phyloP scores from a whole-genome alignment of 1,140 invertebrate genomes.

The Diprion similis region DNA sequence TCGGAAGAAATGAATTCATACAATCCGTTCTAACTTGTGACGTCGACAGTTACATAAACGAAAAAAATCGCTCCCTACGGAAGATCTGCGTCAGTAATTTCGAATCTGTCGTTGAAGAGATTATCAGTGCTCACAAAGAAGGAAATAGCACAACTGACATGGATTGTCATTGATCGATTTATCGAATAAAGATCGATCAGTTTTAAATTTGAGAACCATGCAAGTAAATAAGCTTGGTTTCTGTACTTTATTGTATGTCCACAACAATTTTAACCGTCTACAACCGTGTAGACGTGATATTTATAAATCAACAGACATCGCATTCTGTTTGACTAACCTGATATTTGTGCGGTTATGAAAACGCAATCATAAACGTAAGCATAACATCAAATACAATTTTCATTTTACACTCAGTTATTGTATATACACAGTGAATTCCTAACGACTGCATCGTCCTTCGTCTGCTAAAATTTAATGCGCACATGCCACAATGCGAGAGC shows the following conservation, averaged over 20 bases:
- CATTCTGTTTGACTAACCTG: conserved; percentile 1
- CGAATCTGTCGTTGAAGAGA: conserved; percentile 71
- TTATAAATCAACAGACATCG: too few species aligned
- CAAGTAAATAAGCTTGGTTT: conserved; percentile 10
- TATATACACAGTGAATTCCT: too few species aligned
- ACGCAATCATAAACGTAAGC: conserved; percentile 12
- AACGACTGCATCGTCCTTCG: too few species aligned
- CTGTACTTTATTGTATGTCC: too few species aligned
- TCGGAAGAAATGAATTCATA: conserved; percentile 66
- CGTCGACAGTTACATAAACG: conserved; percentile 62
- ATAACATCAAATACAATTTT: conserved; percentile 14
- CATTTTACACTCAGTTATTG: too few species aligned
- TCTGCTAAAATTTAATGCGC: conserved; percentile 14
- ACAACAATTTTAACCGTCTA: neutral
- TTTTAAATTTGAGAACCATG: neutral
- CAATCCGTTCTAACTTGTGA: conserved; percentile 61
- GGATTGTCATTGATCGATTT: conserved; percentile 68
- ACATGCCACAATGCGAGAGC: neutral
- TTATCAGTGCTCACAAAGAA: conserved; percentile 64
- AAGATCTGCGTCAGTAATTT: conserved; percentile 65
- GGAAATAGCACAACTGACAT: conserved; percentile 62
- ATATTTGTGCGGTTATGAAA: conserved; percentile 11
- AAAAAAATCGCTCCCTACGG: conserved; percentile 65
- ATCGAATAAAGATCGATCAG: too few species aligned
- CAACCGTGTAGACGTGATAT: too few species aligned